These are phyloP conservation scores for Xenopus tropicalis DNA, from an alignment of 2,113 vertebrate species.

Conservation along the genomic window DNA sequence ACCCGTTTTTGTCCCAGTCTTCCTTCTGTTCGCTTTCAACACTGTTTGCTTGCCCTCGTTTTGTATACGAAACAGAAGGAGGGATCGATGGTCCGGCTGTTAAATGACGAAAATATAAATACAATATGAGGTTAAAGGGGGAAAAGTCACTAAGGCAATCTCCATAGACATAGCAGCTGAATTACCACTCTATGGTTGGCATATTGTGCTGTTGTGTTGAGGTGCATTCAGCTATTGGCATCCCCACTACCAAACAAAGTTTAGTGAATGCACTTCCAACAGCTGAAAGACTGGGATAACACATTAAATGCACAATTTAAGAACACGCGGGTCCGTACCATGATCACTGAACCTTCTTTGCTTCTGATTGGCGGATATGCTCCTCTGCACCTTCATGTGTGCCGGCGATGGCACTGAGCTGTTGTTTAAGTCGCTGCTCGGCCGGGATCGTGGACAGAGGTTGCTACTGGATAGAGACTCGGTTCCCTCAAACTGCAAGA, in stretches of 20 bases:
- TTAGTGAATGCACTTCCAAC: too few species aligned
- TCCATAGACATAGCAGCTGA: too few species aligned
- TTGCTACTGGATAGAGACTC: slow-evolving; percentile 84
- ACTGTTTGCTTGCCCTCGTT: slow-evolving; percentile 88
- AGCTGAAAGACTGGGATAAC: too few species aligned
- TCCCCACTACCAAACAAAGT: too few species aligned
- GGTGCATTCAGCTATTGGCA: too few species aligned
- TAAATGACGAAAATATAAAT: slow-evolving; percentile 36
- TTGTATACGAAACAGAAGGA: slow-evolving; percentile 86
- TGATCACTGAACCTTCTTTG: slow-evolving; percentile 97
- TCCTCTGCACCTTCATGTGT: slow-evolving; percentile 94
- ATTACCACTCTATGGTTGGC: too few species aligned
- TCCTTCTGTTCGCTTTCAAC: slow-evolving; percentile 94
- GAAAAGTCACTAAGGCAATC: too few species aligned
- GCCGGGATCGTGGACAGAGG: slow-evolving; percentile 86
- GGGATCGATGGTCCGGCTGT: slow-evolving; percentile 89
- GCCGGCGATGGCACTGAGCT: slow-evolving; percentile 90
- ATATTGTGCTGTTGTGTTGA: too few species aligned
- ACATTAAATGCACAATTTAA: too few species aligned
- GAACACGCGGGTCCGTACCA: slow-evolving; percentile 68
- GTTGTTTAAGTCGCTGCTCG: slow-evolving; percentile 95
- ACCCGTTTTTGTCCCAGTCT: slow-evolving; percentile 82
- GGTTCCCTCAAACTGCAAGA: slow-evolving; percentile 84
- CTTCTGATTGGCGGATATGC: slow-evolving; percentile 96
- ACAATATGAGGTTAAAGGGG: too few species aligned